Evolutionary conservation across 37 sponge, comb jelly and placozoan species (phyloP), one percentile per base, ranked within the genome.

Genomic region (Crambe crambe): DNA sequence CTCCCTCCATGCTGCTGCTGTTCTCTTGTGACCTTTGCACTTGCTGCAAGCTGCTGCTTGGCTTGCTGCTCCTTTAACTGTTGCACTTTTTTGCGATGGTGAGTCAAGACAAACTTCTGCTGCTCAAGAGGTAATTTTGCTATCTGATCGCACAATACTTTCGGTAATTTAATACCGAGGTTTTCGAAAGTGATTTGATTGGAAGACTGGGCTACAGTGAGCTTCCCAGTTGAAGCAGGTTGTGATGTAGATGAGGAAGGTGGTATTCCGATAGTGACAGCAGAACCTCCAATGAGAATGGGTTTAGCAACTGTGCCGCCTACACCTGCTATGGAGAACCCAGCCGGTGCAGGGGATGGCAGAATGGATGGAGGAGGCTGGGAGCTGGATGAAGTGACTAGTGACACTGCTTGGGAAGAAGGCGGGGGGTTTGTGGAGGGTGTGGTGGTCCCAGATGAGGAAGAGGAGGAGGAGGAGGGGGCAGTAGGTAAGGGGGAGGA

Each of bases 41-140:
- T 61, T 9, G 57, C 6, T 62, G 12, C 6, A 21, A 6, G 36
- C 27, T 73, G 74, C 37, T 62, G 65, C 58, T 72, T 61, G 64
- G 23, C 37, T 43, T 68, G 70, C 51, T 63, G 64, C 0, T 44
- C 15, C 56, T 74, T 70, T 29, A 78, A 58, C 8, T 41, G 54
- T 66, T 74, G 80, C 22, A 57, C 64, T 59, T 65, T 74, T 31
- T 32, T 36, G 31, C 72, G 21, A 26, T 86, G 79, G 36, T 80
- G 75, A 0, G 75, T 32, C 40, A 81, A 87, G 21, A 75, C 25
- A 18, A 60, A 0, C 51, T 56, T 80, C 76, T 87, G 85, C 56
- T 82, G 78, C 41, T 86, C 81, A 0, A 57, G 75, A 10, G 87
- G 44, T 15, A 87, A 51, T 30, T 80, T 76, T 56, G 75, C 59